These are phyloP conservation scores for Nyctereutes procyonoides DNA, from an alignment of 2,113 vertebrate species.

Conservation along the genomic window DNA sequence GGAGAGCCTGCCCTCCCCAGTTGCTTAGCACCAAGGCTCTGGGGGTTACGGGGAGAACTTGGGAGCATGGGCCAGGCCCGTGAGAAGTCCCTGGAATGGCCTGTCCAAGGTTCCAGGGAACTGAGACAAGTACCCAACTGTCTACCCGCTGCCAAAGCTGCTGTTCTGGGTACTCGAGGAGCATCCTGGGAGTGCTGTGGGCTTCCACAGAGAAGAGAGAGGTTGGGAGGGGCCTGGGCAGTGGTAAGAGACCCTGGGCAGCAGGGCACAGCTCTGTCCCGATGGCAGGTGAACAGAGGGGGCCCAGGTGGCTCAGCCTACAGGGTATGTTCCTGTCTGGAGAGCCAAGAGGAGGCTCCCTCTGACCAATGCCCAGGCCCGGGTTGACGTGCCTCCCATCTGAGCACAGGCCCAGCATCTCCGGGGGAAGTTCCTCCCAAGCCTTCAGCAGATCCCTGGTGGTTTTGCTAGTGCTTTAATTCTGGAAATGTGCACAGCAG, in stretches of 20 bases:
- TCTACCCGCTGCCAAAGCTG: neutral
- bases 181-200: accelerated
- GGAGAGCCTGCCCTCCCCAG: neutral
- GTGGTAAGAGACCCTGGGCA: neutral
- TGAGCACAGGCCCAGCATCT: neutral
- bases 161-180: neutral
- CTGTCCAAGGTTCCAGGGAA: neutral
- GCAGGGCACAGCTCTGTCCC: neutral
- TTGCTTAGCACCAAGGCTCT: slow-evolving; percentile 35
- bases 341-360: neutral
- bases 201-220: accelerated
- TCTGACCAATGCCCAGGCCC: neutral
- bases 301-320: neutral
- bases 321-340: neutral
- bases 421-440: neutral
- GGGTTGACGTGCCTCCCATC: accelerated
- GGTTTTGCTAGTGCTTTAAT: accelerated
- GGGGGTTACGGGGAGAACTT: neutral
- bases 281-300: neutral
- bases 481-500: neutral
- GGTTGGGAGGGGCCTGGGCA: accelerated
- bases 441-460: neutral
- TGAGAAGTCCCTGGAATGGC: accelerated
- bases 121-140: accelerated
- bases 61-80: neutral